Percentiles rank a stretch among this genome's conserved stretches.
These are phyloP conservation scores for Allophyes oxyacanthae DNA, from an alignment of 2,888 invertebrate species.

Conservation along the genomic window DNA sequence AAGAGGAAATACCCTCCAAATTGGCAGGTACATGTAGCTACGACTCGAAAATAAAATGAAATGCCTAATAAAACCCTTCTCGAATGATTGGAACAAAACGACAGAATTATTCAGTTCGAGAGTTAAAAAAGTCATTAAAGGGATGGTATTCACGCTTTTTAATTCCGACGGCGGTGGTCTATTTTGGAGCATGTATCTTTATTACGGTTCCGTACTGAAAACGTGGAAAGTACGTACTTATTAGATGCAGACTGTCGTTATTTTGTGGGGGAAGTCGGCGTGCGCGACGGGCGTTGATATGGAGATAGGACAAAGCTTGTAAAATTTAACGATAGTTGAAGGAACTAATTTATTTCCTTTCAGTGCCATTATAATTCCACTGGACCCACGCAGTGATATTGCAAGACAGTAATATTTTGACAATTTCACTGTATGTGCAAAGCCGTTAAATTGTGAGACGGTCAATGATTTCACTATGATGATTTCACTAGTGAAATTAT, in stretches of 20 bases:
- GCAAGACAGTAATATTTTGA: no score
- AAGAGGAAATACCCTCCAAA: constrained; percentile 41
- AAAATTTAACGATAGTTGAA: constrained; percentile 26
- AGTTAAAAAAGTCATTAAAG: constrained; percentile 69
- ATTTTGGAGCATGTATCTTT: constrained; percentile 56
- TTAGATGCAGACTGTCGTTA: constrained; percentile 15
- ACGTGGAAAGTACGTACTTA: constrained; percentile 28
- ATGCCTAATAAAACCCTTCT: constrained; percentile 62
- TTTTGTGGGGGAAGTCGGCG: constrained; percentile 10
- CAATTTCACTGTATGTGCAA: no score
- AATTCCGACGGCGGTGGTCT: constrained; percentile 59
- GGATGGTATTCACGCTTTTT: constrained; percentile 54
- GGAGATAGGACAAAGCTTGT: constrained; percentile 25
- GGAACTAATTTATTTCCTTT: constrained; percentile 32
- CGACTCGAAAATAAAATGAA: constrained; percentile 58
- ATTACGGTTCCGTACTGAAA: constrained; percentile 41
- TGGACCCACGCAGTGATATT: no score
- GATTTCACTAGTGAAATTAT: no score
- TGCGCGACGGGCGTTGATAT: constrained; percentile 10
- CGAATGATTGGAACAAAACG: constrained; percentile 65
- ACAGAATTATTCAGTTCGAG: constrained; percentile 66
- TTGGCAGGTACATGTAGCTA: constrained; percentile 45
- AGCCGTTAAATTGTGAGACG: no score
- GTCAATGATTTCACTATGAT: no score
- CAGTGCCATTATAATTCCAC: no score